Evolutionary conservation across 2,888 invertebrate species (phyloP).

Genomic region (Orchesella flavescens): DNA sequence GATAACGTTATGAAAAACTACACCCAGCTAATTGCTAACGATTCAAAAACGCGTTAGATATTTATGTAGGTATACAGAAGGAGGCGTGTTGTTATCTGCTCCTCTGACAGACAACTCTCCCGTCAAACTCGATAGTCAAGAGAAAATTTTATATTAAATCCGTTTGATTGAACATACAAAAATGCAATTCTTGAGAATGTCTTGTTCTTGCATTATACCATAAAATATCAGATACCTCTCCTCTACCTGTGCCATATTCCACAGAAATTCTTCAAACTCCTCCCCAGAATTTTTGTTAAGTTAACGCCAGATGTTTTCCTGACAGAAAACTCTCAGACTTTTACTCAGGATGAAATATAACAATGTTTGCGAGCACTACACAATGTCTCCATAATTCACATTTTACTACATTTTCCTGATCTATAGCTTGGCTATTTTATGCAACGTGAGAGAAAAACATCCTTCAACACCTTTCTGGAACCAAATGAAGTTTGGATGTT

Average conservation of each 20-base stretch:
- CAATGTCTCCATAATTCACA: not conserved
- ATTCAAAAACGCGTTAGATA: conserved; percentile 13
- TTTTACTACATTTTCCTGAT: not conserved
- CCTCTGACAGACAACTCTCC: conserved; percentile 13
- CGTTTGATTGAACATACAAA: not conserved
- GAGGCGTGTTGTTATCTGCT: conserved; percentile 15
- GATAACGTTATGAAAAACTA: conserved; percentile 23
- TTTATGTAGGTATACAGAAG: not conserved
- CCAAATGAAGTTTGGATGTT: no score
- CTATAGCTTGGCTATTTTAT: not conserved
- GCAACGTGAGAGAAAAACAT: no score
- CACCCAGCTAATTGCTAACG: conserved; percentile 45
- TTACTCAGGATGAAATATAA: not conserved
- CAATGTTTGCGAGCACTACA: not conserved
- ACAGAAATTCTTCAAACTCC: conserved; percentile 8
- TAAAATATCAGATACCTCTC: not conserved
- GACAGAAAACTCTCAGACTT: conserved; percentile 36
- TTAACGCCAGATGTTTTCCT: conserved; percentile 47
- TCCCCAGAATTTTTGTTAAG: conserved; percentile 28
- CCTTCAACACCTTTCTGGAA: no score
- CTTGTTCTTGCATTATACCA: no score
- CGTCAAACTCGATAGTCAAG: not conserved
- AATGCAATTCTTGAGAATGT: no score
- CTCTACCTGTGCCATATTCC: not conserved
- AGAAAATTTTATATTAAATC: conserved; percentile 14